A percentile compares a stretch with the other conserved stretches of the same genome.
phyloP scores from a whole-genome alignment of 2,888 invertebrate genomes.

The Physocephala rufipes region DNA sequence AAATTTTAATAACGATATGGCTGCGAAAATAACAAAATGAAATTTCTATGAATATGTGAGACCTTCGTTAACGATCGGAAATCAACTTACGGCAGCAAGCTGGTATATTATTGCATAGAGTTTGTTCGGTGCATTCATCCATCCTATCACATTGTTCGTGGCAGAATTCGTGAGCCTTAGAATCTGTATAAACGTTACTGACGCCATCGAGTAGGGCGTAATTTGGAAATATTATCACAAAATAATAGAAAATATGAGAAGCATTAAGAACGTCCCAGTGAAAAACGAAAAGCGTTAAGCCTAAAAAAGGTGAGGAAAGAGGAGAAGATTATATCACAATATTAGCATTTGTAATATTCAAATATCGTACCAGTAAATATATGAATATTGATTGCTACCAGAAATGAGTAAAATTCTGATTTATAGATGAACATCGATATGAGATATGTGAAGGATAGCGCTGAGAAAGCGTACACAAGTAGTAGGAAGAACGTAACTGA shows the following conservation, averaged over 20 bases:
- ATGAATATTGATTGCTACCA: constrained; percentile 71
- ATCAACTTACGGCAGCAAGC: constrained; percentile 50
- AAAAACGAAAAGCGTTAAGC: constrained; percentile 52
- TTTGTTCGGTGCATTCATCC: constrained; percentile 42
- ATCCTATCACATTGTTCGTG: constrained; percentile 42
- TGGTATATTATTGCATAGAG: constrained; percentile 50
- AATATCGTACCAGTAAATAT: constrained; percentile 45
- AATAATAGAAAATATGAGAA: constrained; percentile 49
- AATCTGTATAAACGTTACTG: constrained; percentile 52
- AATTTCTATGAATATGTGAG: background rate
- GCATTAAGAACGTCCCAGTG: constrained; percentile 55
- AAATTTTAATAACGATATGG: constrained; percentile 51
- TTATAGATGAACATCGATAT: constrained; percentile 73
- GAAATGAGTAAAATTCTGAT: constrained; percentile 75
- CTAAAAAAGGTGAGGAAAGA: constrained; percentile 32
- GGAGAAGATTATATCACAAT: background rate
- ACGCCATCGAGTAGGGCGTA: constrained; percentile 55
- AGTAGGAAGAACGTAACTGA: constrained; percentile 72
- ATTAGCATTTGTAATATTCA: background rate
- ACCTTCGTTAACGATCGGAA: background rate
- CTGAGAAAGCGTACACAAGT: constrained; percentile 74
- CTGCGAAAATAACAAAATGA: constrained; percentile 39
- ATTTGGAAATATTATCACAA: constrained; percentile 51
- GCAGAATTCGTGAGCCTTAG: constrained; percentile 47
- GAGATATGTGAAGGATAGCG: constrained; percentile 77